Evolutionary conservation across 1,140 invertebrate genomes (phyloP).

Genomic region (Chionoecetes opilio): DNA sequence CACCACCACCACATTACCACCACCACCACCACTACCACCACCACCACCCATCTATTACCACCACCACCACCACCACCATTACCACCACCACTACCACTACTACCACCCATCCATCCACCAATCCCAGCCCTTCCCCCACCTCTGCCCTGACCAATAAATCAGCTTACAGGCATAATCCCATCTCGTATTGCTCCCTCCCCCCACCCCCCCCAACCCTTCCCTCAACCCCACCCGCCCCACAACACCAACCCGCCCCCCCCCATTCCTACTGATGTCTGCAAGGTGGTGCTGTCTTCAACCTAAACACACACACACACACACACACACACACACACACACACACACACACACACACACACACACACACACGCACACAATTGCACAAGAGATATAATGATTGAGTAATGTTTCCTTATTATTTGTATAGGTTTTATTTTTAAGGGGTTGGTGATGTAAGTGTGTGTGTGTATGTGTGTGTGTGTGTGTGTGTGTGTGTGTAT

Average conservation of each 20-base stretch:
- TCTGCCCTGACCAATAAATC: neutral
- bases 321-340: too few relatives aligned
- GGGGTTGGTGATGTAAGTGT: neutral
- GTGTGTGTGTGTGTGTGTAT: neutral
- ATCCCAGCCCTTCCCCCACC: neutral
- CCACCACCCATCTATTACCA: too few relatives aligned
- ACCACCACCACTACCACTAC: neutral
- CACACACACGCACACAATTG: neutral
- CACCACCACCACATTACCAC: neutral
- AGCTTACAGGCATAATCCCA: slow-evolving; percentile 16
- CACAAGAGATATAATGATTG: too few relatives aligned
- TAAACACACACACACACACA: too few relatives aligned
- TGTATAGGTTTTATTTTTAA: too few relatives aligned
- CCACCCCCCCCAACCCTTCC: neutral
- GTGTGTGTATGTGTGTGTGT: neutral
- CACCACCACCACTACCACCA: too few relatives aligned
- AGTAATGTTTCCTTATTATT: too few relatives aligned
- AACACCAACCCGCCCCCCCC: too few relatives aligned
- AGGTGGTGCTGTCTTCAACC: neutral
- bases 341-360: too few relatives aligned
- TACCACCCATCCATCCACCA: neutral
- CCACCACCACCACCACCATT: neutral
- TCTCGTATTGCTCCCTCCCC: neutral
- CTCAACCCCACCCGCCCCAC: too few relatives aligned
- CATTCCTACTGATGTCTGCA: too few relatives aligned